Conservation (phyloP, 2,888 invertebrate species). For the Aleiodes testaceus region DNA sequence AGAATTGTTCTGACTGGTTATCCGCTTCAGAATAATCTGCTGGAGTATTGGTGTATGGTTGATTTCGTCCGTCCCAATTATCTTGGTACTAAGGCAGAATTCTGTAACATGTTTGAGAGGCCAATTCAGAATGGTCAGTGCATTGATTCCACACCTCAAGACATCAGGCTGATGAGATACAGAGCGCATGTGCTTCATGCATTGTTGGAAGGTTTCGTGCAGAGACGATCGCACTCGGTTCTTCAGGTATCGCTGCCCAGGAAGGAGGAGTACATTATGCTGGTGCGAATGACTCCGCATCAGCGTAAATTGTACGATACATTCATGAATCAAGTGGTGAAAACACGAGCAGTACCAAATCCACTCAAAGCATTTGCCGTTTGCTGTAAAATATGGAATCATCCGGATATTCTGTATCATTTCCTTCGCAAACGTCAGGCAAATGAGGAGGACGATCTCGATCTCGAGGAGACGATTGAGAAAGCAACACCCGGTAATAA, state of each 20-base stretch:
- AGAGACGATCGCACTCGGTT: slow-evolving; percentile 94
- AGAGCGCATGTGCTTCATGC: slow-evolving; percentile 97
- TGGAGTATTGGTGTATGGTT: slow-evolving; percentile 99
- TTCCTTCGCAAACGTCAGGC: slow-evolving; percentile 88
- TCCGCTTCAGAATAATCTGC: slow-evolving; percentile 96
- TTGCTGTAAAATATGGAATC: slow-evolving; percentile 98
- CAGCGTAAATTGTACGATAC: slow-evolving; percentile 93
- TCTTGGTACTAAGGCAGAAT: slow-evolving; percentile 96
- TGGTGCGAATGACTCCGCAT: slow-evolving; percentile 89
- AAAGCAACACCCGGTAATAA: slow-evolving; percentile 68
- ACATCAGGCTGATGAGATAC: slow-evolving; percentile 94
- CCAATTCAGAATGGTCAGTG: slow-evolving; percentile 99
- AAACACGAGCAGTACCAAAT: slow-evolving; percentile 91
- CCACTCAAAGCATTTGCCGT: slow-evolving; percentile 98
- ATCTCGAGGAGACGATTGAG: slow-evolving; percentile 84
- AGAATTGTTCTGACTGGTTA: slow-evolving; percentile 98
- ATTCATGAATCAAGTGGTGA: slow-evolving; percentile 94
- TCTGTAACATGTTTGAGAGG: slow-evolving; percentile 98
- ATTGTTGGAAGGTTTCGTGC: slow-evolving; percentile 95
- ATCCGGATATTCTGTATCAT: slow-evolving; percentile 93
- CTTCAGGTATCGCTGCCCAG: slow-evolving; percentile 93
- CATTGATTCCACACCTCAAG: slow-evolving; percentile 95
- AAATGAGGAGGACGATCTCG: slow-evolving; percentile 85
- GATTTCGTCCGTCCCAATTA: slow-evolving; percentile 99
- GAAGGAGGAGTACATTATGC: slow-evolving; percentile 95